These are phyloP conservation scores for Gouania willdenowi DNA, from an alignment of 2,797 vertebrate species.

Conservation along the genomic window DNA sequence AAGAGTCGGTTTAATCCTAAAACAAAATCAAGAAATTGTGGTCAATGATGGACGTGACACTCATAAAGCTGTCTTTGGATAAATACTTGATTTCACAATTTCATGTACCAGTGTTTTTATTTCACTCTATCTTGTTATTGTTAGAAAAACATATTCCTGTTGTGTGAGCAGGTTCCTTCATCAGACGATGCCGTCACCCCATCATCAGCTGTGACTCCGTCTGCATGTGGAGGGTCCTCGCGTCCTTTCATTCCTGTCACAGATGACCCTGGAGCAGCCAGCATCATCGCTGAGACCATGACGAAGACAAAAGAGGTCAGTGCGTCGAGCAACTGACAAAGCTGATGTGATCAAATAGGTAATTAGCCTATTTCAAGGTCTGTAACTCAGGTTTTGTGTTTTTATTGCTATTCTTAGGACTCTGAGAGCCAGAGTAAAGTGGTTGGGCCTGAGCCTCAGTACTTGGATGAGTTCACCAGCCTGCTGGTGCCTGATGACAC, in stretches of 20 bases:
- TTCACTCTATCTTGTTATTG: too few relatives aligned
- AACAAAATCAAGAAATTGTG: too few relatives aligned
- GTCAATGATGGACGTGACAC: too few relatives aligned
- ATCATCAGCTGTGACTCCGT: conserved; percentile 90
- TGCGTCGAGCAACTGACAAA: neutral
- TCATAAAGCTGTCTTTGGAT: too few relatives aligned
- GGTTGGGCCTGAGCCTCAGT: conserved; percentile 89
- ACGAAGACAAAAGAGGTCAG: conserved; percentile 95
- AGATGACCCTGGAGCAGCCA: conserved; percentile 96
- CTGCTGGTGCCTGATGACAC: conserved; percentile 93
- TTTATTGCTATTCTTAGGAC: conserved; percentile 72
- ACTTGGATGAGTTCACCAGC: conserved; percentile 94
- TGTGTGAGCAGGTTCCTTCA: conserved; percentile 72
- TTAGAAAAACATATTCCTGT: too few relatives aligned
- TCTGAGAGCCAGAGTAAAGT: conserved; percentile 91
- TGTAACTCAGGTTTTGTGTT: neutral
- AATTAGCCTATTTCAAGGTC: too few relatives aligned
- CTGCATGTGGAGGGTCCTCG: conserved; percentile 86
- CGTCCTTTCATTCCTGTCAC: conserved; percentile 98
- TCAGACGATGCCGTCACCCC: conserved; percentile 93
- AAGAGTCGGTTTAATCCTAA: too few relatives aligned
- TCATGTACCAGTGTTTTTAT: too few relatives aligned
- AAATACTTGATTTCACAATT: too few relatives aligned
- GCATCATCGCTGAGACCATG: conserved; percentile 99
- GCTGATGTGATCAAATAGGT: neutral